Percentiles rank a stretch among this genome's conserved stretches.
These are phyloP conservation scores for Peromyscus polionotus DNA, from an alignment of 2,113 vertebrate species.

Conservation along the genomic window DNA sequence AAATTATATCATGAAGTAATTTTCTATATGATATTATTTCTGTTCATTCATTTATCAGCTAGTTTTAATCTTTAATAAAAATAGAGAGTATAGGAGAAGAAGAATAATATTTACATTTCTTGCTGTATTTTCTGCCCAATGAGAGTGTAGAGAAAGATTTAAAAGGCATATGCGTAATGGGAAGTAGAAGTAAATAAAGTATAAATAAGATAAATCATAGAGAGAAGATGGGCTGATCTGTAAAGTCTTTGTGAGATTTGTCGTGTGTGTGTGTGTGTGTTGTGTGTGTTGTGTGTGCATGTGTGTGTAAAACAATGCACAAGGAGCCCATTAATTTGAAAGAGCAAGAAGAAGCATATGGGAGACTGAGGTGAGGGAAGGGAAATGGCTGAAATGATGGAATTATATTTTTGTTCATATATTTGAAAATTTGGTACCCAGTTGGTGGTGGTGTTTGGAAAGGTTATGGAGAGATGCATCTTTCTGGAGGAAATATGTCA, in stretches of 20 bases:
- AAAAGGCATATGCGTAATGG: background rate
- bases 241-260: background rate
- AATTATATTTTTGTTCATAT: background rate
- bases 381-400: no score
- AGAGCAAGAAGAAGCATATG: background rate
- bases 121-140: background rate
- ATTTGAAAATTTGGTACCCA: background rate
- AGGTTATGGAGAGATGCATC: no score
- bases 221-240: no score
- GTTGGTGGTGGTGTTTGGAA: background rate
- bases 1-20: background rate
- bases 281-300: background rate
- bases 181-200: background rate
- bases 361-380: no score
- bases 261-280: no score
- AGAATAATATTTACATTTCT: background rate
- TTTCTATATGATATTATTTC: background rate
- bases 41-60: background rate
- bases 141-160: background rate
- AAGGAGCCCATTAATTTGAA: background rate
- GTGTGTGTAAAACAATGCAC: no score
- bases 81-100: background rate
- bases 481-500: background rate
- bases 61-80: background rate
- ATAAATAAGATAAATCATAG: background rate